Conservation (phyloP, 92 coral and sea anemone genomes). For the Galaxea fascicularis region DNA sequence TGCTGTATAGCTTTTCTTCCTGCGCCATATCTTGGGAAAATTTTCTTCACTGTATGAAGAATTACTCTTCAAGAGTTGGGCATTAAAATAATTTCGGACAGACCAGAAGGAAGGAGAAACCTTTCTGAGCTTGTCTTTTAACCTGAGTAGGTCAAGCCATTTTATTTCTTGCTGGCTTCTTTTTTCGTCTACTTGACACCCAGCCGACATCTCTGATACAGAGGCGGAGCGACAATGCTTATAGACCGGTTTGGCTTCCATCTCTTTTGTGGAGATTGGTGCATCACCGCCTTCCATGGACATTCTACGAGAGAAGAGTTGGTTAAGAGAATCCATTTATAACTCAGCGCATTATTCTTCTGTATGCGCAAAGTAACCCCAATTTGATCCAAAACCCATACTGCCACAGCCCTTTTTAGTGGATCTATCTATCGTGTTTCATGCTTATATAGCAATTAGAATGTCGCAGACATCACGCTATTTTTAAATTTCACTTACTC, state of each 20-base stretch:
- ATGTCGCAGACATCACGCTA: constrained; percentile 1
- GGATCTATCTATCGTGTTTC: neutral
- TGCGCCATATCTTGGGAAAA: constrained; percentile 20
- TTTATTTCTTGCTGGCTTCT: neutral
- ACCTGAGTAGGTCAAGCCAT: constrained; percentile 29
- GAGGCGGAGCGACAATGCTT: constrained; percentile 19
- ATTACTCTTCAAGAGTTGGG: constrained; percentile 5
- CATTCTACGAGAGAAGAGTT: neutral
- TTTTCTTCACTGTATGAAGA: neutral
- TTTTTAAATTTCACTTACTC: neutral
- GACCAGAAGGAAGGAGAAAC: constrained; percentile 23
- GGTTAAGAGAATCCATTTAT: neutral
- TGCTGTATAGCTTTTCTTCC: constrained; percentile 23
- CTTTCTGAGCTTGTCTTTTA: constrained; percentile 52
- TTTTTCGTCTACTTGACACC: neutral
- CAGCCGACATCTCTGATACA: neutral
- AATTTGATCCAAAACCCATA: neutral
- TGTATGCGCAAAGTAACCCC: neutral
- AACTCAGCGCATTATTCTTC: neutral
- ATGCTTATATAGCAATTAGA: neutral
- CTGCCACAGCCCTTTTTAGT: neutral
- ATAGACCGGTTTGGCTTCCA: neutral
- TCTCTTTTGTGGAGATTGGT: neutral
- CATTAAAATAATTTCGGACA: constrained; percentile 44
- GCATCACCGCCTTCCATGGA: neutral